Evolutionary conservation across 2,113 vertebrate genomes (phyloP).

Genomic region (Nettapus auritus): DNA sequence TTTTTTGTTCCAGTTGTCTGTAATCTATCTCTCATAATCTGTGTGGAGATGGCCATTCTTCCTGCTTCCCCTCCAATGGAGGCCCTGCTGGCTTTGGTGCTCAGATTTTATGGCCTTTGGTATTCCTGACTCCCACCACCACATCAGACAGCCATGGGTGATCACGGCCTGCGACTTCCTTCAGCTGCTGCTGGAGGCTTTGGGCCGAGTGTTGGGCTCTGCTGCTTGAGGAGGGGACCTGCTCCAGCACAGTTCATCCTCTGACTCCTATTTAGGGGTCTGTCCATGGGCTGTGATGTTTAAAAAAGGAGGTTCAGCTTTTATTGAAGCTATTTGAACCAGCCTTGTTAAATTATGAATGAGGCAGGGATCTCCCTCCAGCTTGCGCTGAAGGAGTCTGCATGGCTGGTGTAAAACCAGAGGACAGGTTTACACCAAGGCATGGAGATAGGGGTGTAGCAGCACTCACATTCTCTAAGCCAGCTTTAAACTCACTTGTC

Average conservation of each 20-base stretch:
- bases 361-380: neutral
- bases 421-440: neutral
- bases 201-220: neutral
- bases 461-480: neutral
- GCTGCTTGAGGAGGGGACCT: neutral
- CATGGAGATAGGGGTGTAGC: neutral
- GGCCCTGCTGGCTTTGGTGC: constrained; percentile 44
- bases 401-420: neutral
- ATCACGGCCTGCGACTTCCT: neutral
- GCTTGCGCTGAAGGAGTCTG: neutral
- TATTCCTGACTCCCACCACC: neutral
- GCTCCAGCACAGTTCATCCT: neutral
- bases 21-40: constrained; percentile 61
- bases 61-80: constrained; percentile 58
- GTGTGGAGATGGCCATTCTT: constrained; percentile 37
- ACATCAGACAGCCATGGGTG: neutral
- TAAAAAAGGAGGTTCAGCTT: neutral
- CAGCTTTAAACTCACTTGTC: neutral
- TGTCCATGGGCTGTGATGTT: neutral
- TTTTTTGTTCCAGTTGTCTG: constrained; percentile 32
- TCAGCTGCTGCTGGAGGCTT: neutral
- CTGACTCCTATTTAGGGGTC: neutral
- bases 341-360: neutral
- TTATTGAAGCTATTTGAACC: neutral
- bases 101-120: constrained; percentile 12